Evolutionary conservation across 1,140 invertebrate genomes (phyloP).

Genomic region (Wasmannia auropunctata): DNA sequence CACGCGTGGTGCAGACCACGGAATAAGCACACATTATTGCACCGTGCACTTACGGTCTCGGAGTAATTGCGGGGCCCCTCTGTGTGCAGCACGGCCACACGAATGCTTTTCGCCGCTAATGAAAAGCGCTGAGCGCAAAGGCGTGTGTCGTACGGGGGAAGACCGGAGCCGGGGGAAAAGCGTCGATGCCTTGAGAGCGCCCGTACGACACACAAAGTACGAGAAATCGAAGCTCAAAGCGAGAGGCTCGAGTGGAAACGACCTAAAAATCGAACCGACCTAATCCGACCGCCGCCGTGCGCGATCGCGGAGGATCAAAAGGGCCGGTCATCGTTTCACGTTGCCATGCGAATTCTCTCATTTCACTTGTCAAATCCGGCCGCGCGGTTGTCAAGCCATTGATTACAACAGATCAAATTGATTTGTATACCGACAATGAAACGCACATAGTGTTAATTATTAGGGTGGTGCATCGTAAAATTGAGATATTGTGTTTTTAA

Average conservation of each 20-base stretch:
- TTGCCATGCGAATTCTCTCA: constrained; percentile 6
- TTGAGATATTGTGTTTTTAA: background rate
- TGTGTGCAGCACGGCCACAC: constrained; percentile 2
- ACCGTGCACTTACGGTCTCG: constrained; percentile 61
- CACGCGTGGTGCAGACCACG: background rate
- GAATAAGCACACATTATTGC: constrained; percentile 69
- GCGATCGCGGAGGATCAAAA: constrained; percentile 10
- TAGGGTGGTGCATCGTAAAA: background rate
- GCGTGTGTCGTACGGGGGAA: constrained; percentile 29
- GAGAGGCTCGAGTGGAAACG: background rate
- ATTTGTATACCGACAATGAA: no score
- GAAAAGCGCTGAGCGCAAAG: constrained; percentile 61
- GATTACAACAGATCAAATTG: background rate
- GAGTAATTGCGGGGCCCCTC: constrained; percentile 69
- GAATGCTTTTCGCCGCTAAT: constrained; percentile 68
- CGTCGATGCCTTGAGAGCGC: constrained; percentile 17
- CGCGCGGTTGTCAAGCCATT: background rate
- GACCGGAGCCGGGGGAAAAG: background rate
- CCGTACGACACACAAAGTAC: background rate
- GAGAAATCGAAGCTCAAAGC: constrained; percentile 40
- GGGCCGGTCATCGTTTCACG: background rate
- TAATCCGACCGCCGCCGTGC: background rate
- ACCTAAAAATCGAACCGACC: constrained; percentile 32
- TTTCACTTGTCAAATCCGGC: background rate
- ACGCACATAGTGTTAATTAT: background rate